Conservation (phyloP, 2,113 vertebrate genomes). For the Isurus oxyrinchus region DNA sequence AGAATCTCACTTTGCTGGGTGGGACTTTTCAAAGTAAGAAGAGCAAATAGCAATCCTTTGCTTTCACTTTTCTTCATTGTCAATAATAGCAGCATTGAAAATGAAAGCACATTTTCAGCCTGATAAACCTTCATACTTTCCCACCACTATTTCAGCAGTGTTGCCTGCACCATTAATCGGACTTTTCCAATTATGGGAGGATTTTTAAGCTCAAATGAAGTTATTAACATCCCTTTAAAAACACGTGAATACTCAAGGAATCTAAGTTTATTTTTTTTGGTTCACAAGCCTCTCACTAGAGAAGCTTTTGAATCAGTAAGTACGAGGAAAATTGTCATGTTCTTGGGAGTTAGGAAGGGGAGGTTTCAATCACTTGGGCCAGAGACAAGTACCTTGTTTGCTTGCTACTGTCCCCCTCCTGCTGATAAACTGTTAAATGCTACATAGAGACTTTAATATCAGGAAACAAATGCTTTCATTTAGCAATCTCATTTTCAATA, state of each 20-base stretch:
- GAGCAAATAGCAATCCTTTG: no score
- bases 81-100: not conserved
- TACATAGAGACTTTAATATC: not conserved
- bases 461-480: not conserved
- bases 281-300: not conserved
- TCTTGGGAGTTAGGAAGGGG: not conserved
- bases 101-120: not conserved
- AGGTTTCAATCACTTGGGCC: not conserved
- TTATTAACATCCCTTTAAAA: not conserved
- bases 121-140: not conserved
- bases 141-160: no score
- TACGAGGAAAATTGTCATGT: not conserved
- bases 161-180: not conserved
- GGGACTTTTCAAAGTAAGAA: no score
- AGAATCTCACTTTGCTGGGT: not conserved
- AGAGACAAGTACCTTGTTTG: not conserved
- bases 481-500: not conserved
- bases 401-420: not conserved
- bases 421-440: not conserved
- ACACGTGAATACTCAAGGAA: not conserved
- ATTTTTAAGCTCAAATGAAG: not conserved
- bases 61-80: no score
- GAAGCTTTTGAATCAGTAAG: not conserved
- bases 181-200: not conserved
- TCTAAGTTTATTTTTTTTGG: not conserved